A percentile compares a stretch with the other conserved stretches of the same genome.
Evolutionary conservation across 2,888 invertebrate species (phyloP).

Genomic region (Synanthedon formicaeformis): DNA sequence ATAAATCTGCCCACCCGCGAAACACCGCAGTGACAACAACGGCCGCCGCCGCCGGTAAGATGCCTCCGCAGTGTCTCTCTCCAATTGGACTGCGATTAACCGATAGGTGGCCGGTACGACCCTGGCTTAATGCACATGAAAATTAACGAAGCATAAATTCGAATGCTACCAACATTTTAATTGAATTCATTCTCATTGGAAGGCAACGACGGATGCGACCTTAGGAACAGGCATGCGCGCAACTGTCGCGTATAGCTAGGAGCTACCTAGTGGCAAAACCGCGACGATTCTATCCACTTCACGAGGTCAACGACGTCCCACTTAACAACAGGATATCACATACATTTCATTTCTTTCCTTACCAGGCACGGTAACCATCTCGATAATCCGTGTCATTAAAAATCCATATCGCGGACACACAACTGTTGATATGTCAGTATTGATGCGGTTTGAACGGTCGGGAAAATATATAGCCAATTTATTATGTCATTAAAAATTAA

Average conservation of each 20-base stretch:
- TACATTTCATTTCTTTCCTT: not conserved
- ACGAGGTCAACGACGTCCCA: conserved; percentile 52
- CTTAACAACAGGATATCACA: conserved; percentile 33
- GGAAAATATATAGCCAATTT: too few relatives aligned
- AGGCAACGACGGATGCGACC: conserved; percentile 46
- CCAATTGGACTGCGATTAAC: conserved; percentile 4
- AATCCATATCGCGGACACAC: too few relatives aligned
- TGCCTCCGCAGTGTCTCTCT: conserved; percentile 63
- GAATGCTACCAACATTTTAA: conserved; percentile 33
- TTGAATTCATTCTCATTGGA: conserved; percentile 51
- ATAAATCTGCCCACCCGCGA: conserved; percentile 72
- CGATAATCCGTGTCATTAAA: too few relatives aligned
- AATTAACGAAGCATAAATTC: not conserved
- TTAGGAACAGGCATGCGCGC: conserved; percentile 64
- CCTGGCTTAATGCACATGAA: not conserved
- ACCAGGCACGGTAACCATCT: too few relatives aligned
- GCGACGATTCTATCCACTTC: conserved; percentile 47
- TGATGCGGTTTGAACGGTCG: too few relatives aligned
- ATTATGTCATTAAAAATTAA: too few relatives aligned
- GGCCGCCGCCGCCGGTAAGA: conserved; percentile 57
- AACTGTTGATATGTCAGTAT: too few relatives aligned
- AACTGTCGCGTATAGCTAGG: conserved; percentile 25
- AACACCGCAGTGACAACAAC: conserved; percentile 71
- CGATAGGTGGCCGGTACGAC: not conserved
- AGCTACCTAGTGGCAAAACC: conserved; percentile 41